Evolutionary conservation across 1,140 invertebrate species (phyloP), one percentile per base, ranked within the genome.

Genomic region (Chironomus striatipennis): DNA sequence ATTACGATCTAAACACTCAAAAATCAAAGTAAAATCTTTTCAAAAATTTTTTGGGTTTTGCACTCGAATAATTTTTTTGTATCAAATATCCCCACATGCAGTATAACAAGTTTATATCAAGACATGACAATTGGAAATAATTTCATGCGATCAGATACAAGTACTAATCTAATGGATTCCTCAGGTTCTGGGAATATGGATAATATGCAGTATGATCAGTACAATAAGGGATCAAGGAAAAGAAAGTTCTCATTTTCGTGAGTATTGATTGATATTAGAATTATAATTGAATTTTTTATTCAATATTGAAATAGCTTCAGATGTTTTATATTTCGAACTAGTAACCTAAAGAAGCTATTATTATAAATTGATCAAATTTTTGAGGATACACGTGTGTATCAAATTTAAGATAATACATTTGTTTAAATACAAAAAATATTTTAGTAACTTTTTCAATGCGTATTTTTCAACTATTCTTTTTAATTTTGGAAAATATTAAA

Each of bases 161-260:
- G 47, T n/a, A 12, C 18, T 9, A 8, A 9, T 18, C 17, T 20
- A 20, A 70, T 70, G 65, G 65, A 70, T 17, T 20, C 65, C 9
- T 20, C 65, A 20, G n/a, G n/a, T 4, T 70, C 65, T 18, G 18
- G 9, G 18, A 70, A 70, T 70, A 12, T 18, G 9, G 65, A 70
- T 4, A 70, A 20, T 70, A 9, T 21, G n/a, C 65, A 70, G 18
- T 18, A 70, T 20, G 15, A 70, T n/a, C 18, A 70, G 4, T 18
- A 18, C 18, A 15, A 70, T 18, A 70, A 70, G 18, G 18, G 65
- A 18, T 70, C 65, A 20, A 18, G 65, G 18, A 70, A 70, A 10
- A 20, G 65, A 7, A 70, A 70, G 10, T 70, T 70, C 18, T 70
- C 65, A 20, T 70, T 20, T n/a, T 70, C 65, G 65, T 70, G 20